phyloP scores from a whole-genome alignment of 2,113 vertebrate species.

The Oreotrochilus melanogaster region DNA sequence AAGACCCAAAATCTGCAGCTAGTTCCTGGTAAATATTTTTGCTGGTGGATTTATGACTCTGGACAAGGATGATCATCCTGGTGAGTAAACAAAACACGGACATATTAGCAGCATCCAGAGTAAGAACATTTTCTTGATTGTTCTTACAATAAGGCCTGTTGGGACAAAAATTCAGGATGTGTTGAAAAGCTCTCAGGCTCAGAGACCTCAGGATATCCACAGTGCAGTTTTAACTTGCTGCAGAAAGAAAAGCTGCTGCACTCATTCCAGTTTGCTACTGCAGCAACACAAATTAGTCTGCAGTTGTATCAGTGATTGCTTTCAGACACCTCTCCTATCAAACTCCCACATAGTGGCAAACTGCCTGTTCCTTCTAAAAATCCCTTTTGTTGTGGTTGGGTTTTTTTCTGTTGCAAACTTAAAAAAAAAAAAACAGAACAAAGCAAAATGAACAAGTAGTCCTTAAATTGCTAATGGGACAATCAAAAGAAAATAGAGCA shows the following conservation, averaged over 20 bases:
- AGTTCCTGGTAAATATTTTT: conserved; percentile 54
- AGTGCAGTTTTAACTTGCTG: neutral
- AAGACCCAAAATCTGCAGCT: conserved; percentile 29
- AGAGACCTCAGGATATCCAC: neutral
- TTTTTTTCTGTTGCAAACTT: neutral
- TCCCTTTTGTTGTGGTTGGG: neutral
- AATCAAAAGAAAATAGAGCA: neutral
- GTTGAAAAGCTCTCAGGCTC: neutral
- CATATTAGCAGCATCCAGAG: neutral
- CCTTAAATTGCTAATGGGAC: neutral
- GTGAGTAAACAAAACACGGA: conserved; percentile 10
- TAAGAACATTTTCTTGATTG: neutral
- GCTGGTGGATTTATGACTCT: conserved; percentile 2
- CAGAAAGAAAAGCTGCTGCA: neutral
- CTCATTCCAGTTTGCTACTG: neutral
- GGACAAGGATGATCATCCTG: neutral
- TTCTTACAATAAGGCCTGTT: neutral
- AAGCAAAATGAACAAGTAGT: neutral
- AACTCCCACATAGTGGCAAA: neutral
- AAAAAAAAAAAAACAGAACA: neutral
- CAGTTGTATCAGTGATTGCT: neutral
- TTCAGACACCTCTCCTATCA: neutral
- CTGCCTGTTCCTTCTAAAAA: neutral
- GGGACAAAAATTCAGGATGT: neutral
- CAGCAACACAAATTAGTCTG: neutral